phyloP scores from a whole-genome alignment of 2,888 invertebrate species.

The Pteria penguin region DNA sequence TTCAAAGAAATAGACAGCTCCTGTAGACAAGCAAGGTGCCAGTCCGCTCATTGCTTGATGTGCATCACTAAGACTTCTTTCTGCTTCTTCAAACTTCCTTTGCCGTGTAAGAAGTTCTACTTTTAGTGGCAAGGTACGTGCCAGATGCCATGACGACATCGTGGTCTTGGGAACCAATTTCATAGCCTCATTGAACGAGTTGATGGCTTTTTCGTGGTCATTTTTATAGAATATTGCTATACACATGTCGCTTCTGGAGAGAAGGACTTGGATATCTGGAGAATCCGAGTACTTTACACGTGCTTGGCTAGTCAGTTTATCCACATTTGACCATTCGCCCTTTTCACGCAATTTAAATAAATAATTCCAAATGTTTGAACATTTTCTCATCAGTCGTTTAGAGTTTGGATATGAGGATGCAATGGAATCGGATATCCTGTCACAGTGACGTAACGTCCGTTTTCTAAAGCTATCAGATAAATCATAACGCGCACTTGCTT shows the following conservation, averaged over 20 bases:
- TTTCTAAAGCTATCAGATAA: no score
- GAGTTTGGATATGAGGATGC: slow-evolving; percentile 22
- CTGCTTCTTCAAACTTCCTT: slow-evolving; percentile 31
- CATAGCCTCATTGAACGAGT: slow-evolving; percentile 30
- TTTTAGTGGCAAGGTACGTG: slow-evolving; percentile 31
- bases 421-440: not conserved
- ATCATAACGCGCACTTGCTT: no score
- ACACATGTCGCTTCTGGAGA: slow-evolving; percentile 38
- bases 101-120: slow-evolving; percentile 19
- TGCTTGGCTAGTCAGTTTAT: slow-evolving; percentile 13
- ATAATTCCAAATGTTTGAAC: slow-evolving; percentile 33
- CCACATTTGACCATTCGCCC: slow-evolving; percentile 32
- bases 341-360: slow-evolving; percentile 36
- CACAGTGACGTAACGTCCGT: not conserved
- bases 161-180: slow-evolving; percentile 25
- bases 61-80: slow-evolving; percentile 17
- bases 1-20: slow-evolving; percentile 39
- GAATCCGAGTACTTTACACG: slow-evolving; percentile 23
- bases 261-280: slow-evolving; percentile 28
- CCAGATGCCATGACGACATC: slow-evolving; percentile 37
- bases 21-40: slow-evolving; percentile 35
- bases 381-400: slow-evolving; percentile 25
- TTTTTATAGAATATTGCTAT: slow-evolving; percentile 37
- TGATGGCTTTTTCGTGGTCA: slow-evolving; percentile 18
- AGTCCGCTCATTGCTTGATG: slow-evolving; percentile 30